Conservation (phyloP, 2,113 vertebrate species). For the Bungarus multicinctus region DNA sequence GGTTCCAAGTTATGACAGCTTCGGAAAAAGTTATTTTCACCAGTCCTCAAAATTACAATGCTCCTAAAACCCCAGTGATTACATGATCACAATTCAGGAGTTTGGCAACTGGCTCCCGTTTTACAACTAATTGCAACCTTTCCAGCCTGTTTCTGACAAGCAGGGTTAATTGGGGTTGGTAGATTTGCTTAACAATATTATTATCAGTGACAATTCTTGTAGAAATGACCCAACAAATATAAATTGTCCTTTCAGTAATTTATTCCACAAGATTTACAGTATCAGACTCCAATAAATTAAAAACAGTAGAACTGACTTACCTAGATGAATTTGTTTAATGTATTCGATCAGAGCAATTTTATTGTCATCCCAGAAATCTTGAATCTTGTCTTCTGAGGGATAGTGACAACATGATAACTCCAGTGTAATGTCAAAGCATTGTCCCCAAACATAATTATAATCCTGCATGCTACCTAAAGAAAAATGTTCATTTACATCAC, state of each 20-base stretch:
- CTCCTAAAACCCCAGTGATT: not conserved
- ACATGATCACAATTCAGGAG: not conserved
- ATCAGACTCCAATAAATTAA: constrained; percentile 2
- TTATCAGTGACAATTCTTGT: not conserved
- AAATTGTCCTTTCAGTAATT: not conserved
- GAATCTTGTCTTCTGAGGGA: constrained; percentile 75
- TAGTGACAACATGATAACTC: constrained; percentile 96
- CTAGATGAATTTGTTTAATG: constrained; percentile 90
- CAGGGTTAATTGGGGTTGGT: not conserved
- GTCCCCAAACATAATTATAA: constrained; percentile 92
- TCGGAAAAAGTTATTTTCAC: not conserved
- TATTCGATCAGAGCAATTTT: constrained; percentile 80
- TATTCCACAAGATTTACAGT: not conserved
- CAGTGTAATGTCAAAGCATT: constrained; percentile 92
- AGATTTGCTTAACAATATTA: not conserved
- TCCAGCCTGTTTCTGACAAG: not conserved
- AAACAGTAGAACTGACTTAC: constrained; percentile 64
- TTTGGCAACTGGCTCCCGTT: not conserved
- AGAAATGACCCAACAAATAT: not conserved
- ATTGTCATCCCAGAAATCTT: constrained; percentile 83
- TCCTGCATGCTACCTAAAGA: constrained; percentile 95
- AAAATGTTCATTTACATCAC: constrained; percentile 15
- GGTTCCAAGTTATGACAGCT: not conserved
- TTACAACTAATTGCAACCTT: not conserved
- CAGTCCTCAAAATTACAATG: not conserved